These are phyloP conservation scores for Perca schrenkii DNA, from an alignment of 2,113 vertebrate genomes.

Conservation along the genomic window DNA sequence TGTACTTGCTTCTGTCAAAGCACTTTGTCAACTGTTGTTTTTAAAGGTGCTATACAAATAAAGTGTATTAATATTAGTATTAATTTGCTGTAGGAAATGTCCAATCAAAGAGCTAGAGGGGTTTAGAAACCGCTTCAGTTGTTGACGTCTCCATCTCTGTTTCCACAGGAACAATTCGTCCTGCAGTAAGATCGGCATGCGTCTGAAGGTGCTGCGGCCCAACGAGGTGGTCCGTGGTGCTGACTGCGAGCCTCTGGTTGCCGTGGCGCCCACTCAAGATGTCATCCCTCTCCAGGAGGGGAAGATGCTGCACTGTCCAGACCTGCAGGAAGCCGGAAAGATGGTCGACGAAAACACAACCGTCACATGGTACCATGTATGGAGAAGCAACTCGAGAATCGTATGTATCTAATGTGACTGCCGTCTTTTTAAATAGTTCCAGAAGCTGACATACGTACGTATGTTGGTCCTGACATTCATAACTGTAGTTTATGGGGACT, in stretches of 20 bases:
- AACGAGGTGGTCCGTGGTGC: slow-evolving; percentile 37
- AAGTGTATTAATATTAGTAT: too few species aligned
- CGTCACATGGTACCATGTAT: slow-evolving; percentile 88
- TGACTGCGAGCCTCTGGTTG: slow-evolving; percentile 64
- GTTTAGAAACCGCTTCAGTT: too few species aligned
- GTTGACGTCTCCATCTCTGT: neutral
- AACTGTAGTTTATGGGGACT: too few species aligned
- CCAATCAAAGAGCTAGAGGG: too few species aligned
- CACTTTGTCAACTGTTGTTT: too few species aligned
- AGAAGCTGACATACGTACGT: too few species aligned
- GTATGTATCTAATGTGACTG: too few species aligned
- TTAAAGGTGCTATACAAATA: too few species aligned
- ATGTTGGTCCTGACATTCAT: too few species aligned
- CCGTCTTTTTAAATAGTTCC: too few species aligned
- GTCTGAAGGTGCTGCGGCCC: slow-evolving; percentile 85
- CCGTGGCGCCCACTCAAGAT: neutral
- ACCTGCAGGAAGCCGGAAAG: slow-evolving; percentile 84
- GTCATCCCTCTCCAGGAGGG: slow-evolving; percentile 79
- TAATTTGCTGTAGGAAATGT: too few species aligned
- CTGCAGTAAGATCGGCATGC: slow-evolving; percentile 90
- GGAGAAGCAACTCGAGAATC: slow-evolving; percentile 20
- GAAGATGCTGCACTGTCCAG: slow-evolving; percentile 85
- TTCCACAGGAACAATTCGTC: slow-evolving; percentile 88
- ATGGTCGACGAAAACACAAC: slow-evolving; percentile 77
- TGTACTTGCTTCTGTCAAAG: too few species aligned